Evolutionary conservation across 2,797 vertebrate species (phyloP).

Genomic region (Lepilemur ruficaudatus): DNA sequence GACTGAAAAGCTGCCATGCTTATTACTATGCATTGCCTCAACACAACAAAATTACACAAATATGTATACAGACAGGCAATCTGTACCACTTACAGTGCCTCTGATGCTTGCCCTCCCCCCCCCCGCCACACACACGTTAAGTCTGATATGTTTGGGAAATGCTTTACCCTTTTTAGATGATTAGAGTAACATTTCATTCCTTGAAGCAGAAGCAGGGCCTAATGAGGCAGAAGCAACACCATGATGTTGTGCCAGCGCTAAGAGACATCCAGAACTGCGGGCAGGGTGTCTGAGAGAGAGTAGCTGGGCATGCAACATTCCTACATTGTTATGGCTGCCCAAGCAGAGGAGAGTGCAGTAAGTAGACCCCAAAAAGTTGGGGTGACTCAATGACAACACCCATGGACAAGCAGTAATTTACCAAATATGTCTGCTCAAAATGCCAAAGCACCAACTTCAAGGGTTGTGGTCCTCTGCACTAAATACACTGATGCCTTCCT

Average conservation of each 20-base stretch:
- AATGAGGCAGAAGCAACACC: conserved; percentile 7
- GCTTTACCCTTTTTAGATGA: conserved; percentile 9
- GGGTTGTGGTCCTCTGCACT: conserved; percentile 1
- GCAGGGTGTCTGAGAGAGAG: conserved; percentile 9
- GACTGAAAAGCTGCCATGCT: neutral
- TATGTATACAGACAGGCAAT: conserved; percentile 11
- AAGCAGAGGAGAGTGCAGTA: neutral
- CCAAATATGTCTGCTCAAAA: conserved; percentile 62
- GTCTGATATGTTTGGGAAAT: neutral
- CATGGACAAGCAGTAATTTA: conserved; percentile 45
- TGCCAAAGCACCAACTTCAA: conserved; percentile 47
- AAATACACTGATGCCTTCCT: conserved; percentile 63
- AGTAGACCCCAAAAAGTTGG: conserved; percentile 41
- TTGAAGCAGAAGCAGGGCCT: conserved; percentile 31
- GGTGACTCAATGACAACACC: conserved; percentile 50
- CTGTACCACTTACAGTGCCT: conserved; percentile 10
- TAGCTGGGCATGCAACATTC: conserved; percentile 29
- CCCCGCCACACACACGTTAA: neutral
- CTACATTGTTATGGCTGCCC: neutral
- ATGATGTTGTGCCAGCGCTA: neutral
- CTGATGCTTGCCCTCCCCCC: neutral
- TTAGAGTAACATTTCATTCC: conserved; percentile 15
- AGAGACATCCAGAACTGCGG: conserved; percentile 1
- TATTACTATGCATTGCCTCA: neutral
- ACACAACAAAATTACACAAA: conserved; percentile 41